These are phyloP conservation scores for Pseudomugil gertrudae DNA, from an alignment of 2,797 vertebrate genomes.

Conservation along the genomic window DNA sequence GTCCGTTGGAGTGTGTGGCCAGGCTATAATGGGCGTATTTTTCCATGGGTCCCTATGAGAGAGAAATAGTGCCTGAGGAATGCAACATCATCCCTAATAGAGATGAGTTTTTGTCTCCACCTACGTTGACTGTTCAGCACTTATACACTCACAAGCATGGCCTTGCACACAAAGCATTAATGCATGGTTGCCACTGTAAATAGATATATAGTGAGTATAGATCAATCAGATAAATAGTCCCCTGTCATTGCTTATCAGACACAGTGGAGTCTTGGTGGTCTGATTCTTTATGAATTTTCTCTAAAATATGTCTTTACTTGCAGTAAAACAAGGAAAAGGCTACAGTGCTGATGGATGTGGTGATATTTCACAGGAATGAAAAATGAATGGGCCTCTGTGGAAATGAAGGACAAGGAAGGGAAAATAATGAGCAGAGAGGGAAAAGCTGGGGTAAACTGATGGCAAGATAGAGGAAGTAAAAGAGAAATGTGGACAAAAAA, in stretches of 20 bases:
- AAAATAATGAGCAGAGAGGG: slow-evolving; percentile 38
- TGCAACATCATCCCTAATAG: slow-evolving; percentile 44
- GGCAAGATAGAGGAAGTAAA: slow-evolving; percentile 38
- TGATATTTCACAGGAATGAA: slow-evolving; percentile 28
- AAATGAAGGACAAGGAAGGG: slow-evolving; percentile 33
- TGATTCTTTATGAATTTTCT: slow-evolving; percentile 11
- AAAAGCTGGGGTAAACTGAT: slow-evolving; percentile 25
- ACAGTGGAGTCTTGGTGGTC: slow-evolving; percentile 52
- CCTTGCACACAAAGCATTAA: slow-evolving; percentile 56
- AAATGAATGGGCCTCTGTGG: slow-evolving; percentile 10
- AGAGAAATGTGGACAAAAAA: slow-evolving; percentile 28
- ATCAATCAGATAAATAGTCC: slow-evolving; percentile 59
- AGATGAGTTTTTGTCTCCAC: slow-evolving; percentile 62
- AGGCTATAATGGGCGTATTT: slow-evolving; percentile 61
- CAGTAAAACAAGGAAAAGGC: slow-evolving; percentile 10
- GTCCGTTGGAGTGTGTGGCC: slow-evolving; percentile 41
- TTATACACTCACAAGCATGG: slow-evolving; percentile 25
- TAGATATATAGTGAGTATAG: slow-evolving; percentile 57
- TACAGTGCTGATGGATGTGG: not conserved
- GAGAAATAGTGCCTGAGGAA: slow-evolving; percentile 60
- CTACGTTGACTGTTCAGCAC: slow-evolving; percentile 47
- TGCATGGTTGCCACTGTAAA: slow-evolving; percentile 69
- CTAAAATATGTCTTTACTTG: slow-evolving; percentile 12
- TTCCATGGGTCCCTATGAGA: slow-evolving; percentile 65
- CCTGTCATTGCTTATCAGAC: slow-evolving; percentile 33